Percentiles rank a stretch among this genome's conserved stretches.
Evolutionary conservation across 2,113 vertebrate genomes (phyloP).

Genomic region (Neomonachus schauinslandi): DNA sequence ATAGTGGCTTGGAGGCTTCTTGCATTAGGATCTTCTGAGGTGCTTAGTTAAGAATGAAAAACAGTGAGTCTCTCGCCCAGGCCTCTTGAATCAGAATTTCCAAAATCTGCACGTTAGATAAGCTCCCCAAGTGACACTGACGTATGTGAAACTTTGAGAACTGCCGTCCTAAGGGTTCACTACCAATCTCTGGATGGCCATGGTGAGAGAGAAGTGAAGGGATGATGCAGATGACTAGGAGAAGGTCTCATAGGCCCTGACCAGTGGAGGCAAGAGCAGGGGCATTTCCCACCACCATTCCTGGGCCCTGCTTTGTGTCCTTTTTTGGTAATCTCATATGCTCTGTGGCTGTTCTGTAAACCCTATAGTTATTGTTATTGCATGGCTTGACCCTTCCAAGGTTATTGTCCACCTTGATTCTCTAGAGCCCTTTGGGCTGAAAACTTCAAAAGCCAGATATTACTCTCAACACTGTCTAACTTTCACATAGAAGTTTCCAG

Average conservation of each 20-base stretch:
- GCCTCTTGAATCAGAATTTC: neutral
- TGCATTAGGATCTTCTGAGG: neutral
- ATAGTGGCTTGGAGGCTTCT: neutral
- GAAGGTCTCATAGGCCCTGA: neutral
- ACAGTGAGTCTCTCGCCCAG: neutral
- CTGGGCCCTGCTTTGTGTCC: neutral
- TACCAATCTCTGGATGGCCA: neutral
- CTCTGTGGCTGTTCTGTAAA: neutral
- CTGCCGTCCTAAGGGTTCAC: neutral
- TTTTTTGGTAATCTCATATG: neutral
- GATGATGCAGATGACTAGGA: neutral
- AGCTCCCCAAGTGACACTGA: neutral
- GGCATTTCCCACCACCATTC: neutral
- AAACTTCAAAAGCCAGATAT: conserved; percentile 4
- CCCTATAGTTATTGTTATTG: neutral
- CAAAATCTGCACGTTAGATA: neutral
- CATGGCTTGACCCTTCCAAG: neutral
- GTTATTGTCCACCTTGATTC: neutral
- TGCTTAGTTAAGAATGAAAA: conserved; percentile 1
- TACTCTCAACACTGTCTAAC: neutral
- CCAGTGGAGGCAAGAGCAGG: neutral
- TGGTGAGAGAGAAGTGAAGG: neutral
- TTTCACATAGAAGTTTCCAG: neutral
- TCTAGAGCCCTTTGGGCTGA: neutral
- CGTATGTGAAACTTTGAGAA: neutral